Conservation (phyloP, 2,888 invertebrate species). For the Portevinia maculata region DNA sequence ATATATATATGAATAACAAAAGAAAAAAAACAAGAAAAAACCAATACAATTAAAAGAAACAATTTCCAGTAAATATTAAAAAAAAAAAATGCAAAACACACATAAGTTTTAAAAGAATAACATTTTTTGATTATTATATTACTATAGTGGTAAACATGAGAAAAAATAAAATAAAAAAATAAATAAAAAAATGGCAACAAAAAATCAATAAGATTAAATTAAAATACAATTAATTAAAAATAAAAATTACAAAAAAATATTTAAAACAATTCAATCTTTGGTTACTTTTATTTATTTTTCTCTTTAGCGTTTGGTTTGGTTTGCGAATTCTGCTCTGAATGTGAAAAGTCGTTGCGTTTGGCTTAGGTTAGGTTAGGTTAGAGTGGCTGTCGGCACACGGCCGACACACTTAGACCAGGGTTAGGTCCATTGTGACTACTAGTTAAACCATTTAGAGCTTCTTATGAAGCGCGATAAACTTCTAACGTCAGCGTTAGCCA, state of each 20-base stretch:
- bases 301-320: neutral
- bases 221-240: constrained; percentile 76
- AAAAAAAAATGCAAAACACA: constrained; percentile 75
- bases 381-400: too few species aligned
- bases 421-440: too few species aligned
- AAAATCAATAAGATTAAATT: constrained; percentile 76
- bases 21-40: constrained; percentile 75
- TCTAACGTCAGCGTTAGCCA: too few species aligned
- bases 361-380: too few species aligned
- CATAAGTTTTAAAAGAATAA: constrained; percentile 73
- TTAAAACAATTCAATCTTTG: constrained; percentile 61
- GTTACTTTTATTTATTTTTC: constrained; percentile 5
- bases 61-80: constrained; percentile 76
- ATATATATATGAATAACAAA: constrained; percentile 78
- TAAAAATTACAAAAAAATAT: constrained; percentile 75
- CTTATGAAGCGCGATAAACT: too few species aligned
- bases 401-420: too few species aligned
- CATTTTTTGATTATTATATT: constrained; percentile 76
- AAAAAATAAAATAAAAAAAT: constrained; percentile 72
- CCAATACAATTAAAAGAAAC: constrained; percentile 75
- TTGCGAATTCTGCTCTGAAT: neutral
- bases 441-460: too few species aligned
- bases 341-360: too few species aligned
- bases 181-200: constrained; percentile 72
- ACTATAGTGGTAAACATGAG: constrained; percentile 74